These are phyloP conservation scores for Euleptes europaea DNA, from an alignment of 2,113 vertebrate genomes.

Conservation along the genomic window DNA sequence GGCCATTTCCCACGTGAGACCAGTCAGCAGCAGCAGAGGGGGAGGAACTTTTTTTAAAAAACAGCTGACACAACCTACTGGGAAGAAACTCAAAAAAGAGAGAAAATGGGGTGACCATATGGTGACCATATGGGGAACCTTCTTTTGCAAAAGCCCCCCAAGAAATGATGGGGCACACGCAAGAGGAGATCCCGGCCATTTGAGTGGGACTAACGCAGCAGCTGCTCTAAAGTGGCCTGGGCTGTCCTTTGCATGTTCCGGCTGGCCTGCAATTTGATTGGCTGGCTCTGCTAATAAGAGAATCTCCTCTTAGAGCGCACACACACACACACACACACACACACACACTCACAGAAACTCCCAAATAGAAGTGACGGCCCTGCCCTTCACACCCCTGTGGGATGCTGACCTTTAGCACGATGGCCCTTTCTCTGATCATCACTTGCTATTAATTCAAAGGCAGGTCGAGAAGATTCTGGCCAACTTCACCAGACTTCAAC, in stretches of 20 bases:
- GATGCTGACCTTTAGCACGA: not conserved
- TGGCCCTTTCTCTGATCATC: not conserved
- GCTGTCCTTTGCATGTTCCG: not conserved
- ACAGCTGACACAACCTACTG: too few relatives aligned
- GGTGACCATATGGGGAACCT: too few relatives aligned
- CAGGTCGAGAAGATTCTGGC: slow-evolving; percentile 30
- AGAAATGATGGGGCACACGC: not conserved
- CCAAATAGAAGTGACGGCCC: not conserved
- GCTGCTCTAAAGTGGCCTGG: slow-evolving; percentile 26
- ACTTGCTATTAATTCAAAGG: not conserved
- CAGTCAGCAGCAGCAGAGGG: too few relatives aligned
- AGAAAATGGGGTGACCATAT: too few relatives aligned
- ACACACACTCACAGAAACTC: not conserved
- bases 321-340: not conserved
- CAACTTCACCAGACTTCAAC: fast-evolving
- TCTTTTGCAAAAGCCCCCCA: too few relatives aligned
- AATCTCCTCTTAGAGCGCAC: slow-evolving; percentile 36
- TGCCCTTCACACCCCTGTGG: fast-evolving
- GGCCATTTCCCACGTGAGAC: too few relatives aligned
- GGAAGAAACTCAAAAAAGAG: too few relatives aligned
- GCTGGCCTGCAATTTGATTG: fast-evolving
- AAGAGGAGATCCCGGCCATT: not conserved
- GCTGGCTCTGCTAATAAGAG: not conserved
- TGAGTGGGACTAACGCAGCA: not conserved
- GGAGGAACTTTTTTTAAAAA: too few relatives aligned